Evolutionary conservation across 2,888 invertebrate genomes (phyloP).

Genomic region (Scaptodrosophila latifasciaeformis): DNA sequence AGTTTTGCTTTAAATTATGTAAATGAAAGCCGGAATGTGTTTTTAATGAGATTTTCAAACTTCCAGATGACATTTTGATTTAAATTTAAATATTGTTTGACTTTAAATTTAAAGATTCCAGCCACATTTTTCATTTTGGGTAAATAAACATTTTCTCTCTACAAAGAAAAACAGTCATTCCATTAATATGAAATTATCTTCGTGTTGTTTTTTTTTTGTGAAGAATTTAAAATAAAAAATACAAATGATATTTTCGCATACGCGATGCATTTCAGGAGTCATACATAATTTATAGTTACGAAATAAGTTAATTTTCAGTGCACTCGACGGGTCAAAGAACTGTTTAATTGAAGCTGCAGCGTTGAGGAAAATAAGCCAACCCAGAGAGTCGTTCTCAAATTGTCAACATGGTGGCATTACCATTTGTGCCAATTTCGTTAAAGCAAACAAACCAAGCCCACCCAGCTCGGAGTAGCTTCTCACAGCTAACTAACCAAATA

Average conservation of each 20-base stretch:
- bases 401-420: conserved; percentile 52
- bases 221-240: too few species aligned
- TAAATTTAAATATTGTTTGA: neutral
- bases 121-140: too few species aligned
- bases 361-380: conserved; percentile 50
- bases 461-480: conserved; percentile 3
- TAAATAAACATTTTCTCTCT: too few species aligned
- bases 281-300: too few species aligned
- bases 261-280: too few species aligned
- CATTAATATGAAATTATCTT: too few species aligned
- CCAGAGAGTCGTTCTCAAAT: conserved; percentile 27
- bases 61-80: neutral
- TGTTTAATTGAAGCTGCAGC: conserved; percentile 50
- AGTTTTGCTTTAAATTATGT: conserved; percentile 33
- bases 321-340: conserved; percentile 52
- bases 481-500: conserved; percentile 16
- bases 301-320: too few species aligned
- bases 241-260: too few species aligned
- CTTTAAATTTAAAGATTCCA: conserved; percentile 10
- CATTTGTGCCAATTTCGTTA: conserved; percentile 53
- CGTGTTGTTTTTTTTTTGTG: too few species aligned
- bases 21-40: conserved; percentile 53
- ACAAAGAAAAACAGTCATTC: too few species aligned
- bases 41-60: conserved; percentile 46
- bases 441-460: conserved; percentile 43